These are phyloP conservation scores for Trichopria drosophilae DNA, from an alignment of 2,888 invertebrate species.

Conservation along the genomic window DNA sequence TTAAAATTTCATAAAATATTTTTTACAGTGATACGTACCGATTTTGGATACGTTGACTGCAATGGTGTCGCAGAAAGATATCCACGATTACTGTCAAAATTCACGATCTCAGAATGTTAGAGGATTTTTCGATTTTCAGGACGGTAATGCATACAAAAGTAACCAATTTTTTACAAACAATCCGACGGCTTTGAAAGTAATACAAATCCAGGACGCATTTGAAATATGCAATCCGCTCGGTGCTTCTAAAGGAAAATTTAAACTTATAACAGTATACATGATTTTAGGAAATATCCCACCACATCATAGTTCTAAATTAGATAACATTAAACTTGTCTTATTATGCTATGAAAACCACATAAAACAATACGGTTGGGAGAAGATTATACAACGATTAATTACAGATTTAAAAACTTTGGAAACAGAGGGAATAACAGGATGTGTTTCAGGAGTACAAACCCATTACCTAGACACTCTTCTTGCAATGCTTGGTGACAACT, in stretches of 20 bases:
- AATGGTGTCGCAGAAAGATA: not conserved
- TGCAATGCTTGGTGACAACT: no score
- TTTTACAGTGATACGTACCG: conserved; percentile 3
- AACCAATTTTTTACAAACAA: not conserved
- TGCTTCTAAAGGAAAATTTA: conserved; percentile 20
- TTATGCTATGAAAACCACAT: conserved; percentile 38
- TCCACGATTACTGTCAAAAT: not conserved
- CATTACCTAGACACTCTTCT: no score
- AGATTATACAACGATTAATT: conserved; percentile 33
- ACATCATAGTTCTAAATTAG: conserved; percentile 33
- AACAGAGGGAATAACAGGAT: conserved; percentile 31
- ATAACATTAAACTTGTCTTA: conserved; percentile 40
- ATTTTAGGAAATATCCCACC: conserved; percentile 32
- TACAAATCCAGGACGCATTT: conserved; percentile 35
- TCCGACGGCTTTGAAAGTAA: conserved; percentile 10
- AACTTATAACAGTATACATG: not conserved
- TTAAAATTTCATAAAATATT: no score
- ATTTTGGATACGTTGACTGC: not conserved
- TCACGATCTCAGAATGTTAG: not conserved
- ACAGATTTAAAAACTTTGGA: conserved; percentile 37
- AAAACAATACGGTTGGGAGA: conserved; percentile 34
- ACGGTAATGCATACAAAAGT: not conserved
- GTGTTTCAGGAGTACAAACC: no score
- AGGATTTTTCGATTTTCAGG: not conserved
- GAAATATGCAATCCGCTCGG: conserved; percentile 39